Base-by-base conservation (phyloP, 2,797 vertebrate genomes). In the Cuculus canorus region DNA sequence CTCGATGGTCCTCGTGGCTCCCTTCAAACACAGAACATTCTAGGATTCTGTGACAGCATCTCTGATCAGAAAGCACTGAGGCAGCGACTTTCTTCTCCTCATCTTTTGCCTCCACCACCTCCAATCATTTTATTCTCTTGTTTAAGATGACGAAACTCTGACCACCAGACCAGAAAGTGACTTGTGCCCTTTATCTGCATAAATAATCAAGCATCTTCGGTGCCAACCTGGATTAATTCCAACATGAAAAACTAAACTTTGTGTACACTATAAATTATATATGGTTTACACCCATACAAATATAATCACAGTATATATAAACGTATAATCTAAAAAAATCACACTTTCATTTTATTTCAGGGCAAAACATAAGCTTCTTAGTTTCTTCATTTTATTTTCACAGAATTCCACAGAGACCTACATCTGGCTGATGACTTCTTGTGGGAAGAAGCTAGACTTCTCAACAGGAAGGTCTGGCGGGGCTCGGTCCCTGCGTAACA, bases 251-350 rank as follows among this genome's bases (percentile, higher is more conserved):
- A 56, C 30, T 22, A 18, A 9, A 85, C 33, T 41, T 39, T n/a
- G 6, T 43, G 24, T 17, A 68, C 27, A 11, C 14, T 23, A 0
- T 3, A 56, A 52, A 23, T 47, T 48, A 25, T 3, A 45, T 4
- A n/a, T 1, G 85, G 22, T 27, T 86, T 43, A 79, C 7, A 73
- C 7, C 24, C 7, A 61, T 1, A n/a, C 9, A 52, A 69, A 63
- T 3, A 66, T 17, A 52, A 7, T 43, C 39, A 35, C 9, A 37
- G 25, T 45, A 13, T 15, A 18, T 14, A 18, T 17, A 22, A 1
- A 71, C 4, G 25, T 73, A 30, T 19, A 70, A 17, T 7, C 52
- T 63, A 66, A 56, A 59, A 24, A 28, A 39, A 39, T 39, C 66
- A 66, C n/a, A 50, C 47, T 82, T 64, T 78, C 23, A 45, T 68